A percentile compares a stretch with the other conserved stretches of the same genome.
Conservation (phyloP, 2,113 vertebrate species). For the Sphyrna mokarran region DNA sequence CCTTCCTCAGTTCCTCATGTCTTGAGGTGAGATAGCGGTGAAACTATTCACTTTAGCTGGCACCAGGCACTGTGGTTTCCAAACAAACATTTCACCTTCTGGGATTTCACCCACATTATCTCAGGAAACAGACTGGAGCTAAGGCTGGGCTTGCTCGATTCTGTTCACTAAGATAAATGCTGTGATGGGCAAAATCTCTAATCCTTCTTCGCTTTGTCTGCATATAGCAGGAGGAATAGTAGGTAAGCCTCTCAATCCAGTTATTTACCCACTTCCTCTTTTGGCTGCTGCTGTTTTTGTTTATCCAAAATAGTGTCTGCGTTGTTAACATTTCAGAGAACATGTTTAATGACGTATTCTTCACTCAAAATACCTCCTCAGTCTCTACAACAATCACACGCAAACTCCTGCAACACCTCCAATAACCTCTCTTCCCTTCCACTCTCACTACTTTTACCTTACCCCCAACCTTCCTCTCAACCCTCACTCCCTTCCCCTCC, state of each 20-base stretch:
- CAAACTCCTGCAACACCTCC: background rate
- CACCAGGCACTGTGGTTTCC: background rate
- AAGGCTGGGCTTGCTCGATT: background rate
- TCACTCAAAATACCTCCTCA: background rate
- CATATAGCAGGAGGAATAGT: background rate
- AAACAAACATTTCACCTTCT: background rate
- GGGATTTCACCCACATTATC: background rate
- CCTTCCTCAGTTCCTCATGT: background rate
- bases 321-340: background rate
- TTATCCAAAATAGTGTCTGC: background rate
- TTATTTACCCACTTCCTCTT: background rate
- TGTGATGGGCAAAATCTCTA: background rate
- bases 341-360: background rate
- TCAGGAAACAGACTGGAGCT: constrained; percentile 3
- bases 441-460: too few species aligned
- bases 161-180: background rate
- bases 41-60: background rate
- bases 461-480: background rate
- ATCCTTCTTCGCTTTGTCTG: background rate
- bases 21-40: background rate
- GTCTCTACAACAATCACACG: background rate
- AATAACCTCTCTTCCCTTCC: too few species aligned
- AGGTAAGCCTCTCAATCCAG: background rate
- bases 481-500: background rate
- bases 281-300: background rate